Evolutionary conservation across 2,797 vertebrate species (phyloP).

Genomic region (Myotis pilosus): DNA sequence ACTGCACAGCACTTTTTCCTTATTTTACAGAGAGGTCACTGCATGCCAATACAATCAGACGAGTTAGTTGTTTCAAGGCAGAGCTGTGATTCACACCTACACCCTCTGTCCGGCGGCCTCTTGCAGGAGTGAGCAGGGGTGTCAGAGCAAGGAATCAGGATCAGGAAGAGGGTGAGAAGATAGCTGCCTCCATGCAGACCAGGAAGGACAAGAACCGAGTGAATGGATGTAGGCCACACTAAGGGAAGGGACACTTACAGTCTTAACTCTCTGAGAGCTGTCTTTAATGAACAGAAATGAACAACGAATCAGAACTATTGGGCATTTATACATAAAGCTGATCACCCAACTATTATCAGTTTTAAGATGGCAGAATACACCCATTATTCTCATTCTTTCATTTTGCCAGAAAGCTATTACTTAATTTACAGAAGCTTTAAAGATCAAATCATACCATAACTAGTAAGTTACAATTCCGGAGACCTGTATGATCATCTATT

Average conservation of each 20-base stretch:
- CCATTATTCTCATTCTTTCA: not conserved
- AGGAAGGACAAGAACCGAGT: not conserved
- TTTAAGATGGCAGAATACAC: not conserved
- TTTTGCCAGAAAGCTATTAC: not conserved
- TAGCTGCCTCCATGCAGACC: not conserved
- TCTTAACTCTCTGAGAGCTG: not conserved
- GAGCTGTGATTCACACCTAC: not conserved
- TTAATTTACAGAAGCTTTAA: not conserved
- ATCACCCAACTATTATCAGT: not conserved
- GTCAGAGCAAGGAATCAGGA: not conserved
- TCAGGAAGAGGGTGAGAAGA: rapidly evolving
- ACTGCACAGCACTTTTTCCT: not conserved
- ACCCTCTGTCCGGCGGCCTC: not conserved
- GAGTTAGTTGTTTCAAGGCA: not conserved
- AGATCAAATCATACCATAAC: not conserved
- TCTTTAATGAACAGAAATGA: not conserved
- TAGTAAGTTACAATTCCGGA: not conserved
- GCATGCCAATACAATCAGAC: not conserved
- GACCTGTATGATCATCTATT: not conserved
- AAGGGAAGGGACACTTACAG: not conserved
- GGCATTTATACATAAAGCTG: not conserved
- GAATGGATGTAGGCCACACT: not conserved
- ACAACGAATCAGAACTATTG: not conserved
- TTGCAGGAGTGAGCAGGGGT: not conserved
- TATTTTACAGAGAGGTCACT: not conserved